Conservation (phyloP, 2,797 vertebrate species). For the Halcyon chelicuti region DNA sequence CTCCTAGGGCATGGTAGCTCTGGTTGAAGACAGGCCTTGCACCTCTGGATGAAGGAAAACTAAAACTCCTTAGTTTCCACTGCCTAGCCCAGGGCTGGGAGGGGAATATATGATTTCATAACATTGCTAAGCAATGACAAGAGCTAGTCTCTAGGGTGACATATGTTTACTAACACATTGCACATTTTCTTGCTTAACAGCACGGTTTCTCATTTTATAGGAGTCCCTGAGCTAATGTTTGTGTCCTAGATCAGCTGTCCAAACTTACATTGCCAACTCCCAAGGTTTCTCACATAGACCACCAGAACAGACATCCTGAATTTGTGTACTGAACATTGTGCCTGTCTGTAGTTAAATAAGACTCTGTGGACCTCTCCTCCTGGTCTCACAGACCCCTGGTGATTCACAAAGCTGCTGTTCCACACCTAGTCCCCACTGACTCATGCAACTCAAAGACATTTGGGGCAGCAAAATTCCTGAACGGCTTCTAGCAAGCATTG, state of each 20-base stretch:
- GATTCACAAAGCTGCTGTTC: conserved; percentile 25
- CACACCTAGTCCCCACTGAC: neutral
- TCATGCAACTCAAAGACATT: neutral
- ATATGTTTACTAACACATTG: conserved; percentile 10
- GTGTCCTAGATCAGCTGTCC: conserved; percentile 16
- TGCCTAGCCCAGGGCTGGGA: neutral
- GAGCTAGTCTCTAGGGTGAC: conserved; percentile 3
- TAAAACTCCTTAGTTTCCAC: neutral
- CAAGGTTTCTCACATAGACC: neutral
- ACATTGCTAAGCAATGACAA: conserved; percentile 42
- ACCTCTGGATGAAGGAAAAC: neutral
- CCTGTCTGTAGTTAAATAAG: neutral
- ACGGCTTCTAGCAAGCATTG: neutral
- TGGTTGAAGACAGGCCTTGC: neutral
- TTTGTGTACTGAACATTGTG: neutral
- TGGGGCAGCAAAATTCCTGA: neutral
- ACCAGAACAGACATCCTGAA: neutral
- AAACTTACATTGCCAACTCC: neutral
- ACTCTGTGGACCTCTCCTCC: neutral
- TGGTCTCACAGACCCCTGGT: neutral
- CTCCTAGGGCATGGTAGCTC: neutral
- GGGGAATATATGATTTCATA: conserved; percentile 31
- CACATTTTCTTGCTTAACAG: conserved; percentile 46
- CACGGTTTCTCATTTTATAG: conserved; percentile 10
- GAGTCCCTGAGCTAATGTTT: neutral